phyloP scores from a whole-genome alignment of 2,888 invertebrate species.

The Caenorhabditis becei region DNA sequence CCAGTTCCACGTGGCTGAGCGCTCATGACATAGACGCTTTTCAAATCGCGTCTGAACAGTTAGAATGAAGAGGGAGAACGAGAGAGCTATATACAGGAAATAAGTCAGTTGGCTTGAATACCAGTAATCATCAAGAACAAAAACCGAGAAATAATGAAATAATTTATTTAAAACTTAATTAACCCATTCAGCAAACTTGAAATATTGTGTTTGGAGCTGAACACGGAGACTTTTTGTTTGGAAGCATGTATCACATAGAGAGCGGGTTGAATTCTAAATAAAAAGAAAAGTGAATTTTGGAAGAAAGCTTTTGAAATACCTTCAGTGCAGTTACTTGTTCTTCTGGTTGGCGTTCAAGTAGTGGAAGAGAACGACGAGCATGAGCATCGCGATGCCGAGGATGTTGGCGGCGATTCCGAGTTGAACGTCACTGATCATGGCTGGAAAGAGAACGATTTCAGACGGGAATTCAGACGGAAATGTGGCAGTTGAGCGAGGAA shows the following conservation, averaged over 20 bases:
- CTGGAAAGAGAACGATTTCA: conserved; percentile 29
- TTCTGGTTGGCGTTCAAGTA: conserved; percentile 79
- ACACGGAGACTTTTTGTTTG: conserved; percentile 13
- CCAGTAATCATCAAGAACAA: background rate
- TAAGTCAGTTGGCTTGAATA: conserved; percentile 22
- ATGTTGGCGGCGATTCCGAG: conserved; percentile 80
- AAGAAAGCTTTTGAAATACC: background rate
- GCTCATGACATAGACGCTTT: conserved; percentile 53
- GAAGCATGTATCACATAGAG: conserved; percentile 38
- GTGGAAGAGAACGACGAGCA: conserved; percentile 80
- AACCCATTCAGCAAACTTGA: conserved; percentile 35
- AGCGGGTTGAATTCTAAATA: conserved; percentile 8
- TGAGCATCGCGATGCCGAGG: conserved; percentile 80
- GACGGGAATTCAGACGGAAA: too few species aligned
- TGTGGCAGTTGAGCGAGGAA: conserved; percentile 3
- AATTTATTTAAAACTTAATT: conserved; percentile 49
- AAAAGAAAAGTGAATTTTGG: background rate
- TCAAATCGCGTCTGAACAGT: conserved; percentile 8
- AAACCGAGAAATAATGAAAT: conserved; percentile 5
- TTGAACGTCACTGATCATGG: conserved; percentile 81
- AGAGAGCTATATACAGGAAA: too few species aligned
- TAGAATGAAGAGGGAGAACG: background rate
- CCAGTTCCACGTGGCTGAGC: conserved; percentile 52
- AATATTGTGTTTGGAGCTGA: conserved; percentile 18
- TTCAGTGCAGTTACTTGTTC: conserved; percentile 42